Evolutionary conservation across 2,113 vertebrate species (phyloP).

Genomic region (Cichladusa arquata): DNA sequence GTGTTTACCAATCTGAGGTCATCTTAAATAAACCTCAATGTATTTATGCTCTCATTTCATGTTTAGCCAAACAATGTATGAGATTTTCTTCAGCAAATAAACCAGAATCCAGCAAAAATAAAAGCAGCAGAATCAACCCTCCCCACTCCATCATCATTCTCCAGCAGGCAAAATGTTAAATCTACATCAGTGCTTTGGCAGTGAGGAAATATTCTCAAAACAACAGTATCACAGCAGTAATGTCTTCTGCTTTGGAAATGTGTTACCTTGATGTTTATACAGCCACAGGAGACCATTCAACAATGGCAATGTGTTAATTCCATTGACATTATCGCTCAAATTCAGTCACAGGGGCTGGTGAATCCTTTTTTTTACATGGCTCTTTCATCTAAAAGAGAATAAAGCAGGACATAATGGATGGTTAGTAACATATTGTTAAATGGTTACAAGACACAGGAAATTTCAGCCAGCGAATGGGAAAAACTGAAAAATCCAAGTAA

Average conservation of each 20-base stretch:
- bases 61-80: not conserved
- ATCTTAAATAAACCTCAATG: not conserved
- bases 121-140: not conserved
- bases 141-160: not conserved
- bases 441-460: slow-evolving; percentile 7
- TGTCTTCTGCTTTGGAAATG: slow-evolving; percentile 18
- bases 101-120: not conserved
- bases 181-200: not conserved
- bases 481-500: not conserved
- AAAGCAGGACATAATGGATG: slow-evolving; percentile 50
- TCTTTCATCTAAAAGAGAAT: slow-evolving; percentile 57
- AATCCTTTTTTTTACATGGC: slow-evolving; percentile 1
- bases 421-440: slow-evolving; percentile 45
- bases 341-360: not conserved
- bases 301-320: slow-evolving; percentile 53
- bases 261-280: slow-evolving; percentile 53
- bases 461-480: not conserved
- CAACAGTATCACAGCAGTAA: not conserved
- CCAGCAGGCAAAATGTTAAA: not conserved
- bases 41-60: not conserved
- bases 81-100: not conserved
- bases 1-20: not conserved
- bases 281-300: slow-evolving; percentile 48
- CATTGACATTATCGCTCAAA: slow-evolving; percentile 59
- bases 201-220: not conserved